Evolutionary conservation across 2,113 vertebrate genomes (phyloP).

Genomic region (Mirza zaza): DNA sequence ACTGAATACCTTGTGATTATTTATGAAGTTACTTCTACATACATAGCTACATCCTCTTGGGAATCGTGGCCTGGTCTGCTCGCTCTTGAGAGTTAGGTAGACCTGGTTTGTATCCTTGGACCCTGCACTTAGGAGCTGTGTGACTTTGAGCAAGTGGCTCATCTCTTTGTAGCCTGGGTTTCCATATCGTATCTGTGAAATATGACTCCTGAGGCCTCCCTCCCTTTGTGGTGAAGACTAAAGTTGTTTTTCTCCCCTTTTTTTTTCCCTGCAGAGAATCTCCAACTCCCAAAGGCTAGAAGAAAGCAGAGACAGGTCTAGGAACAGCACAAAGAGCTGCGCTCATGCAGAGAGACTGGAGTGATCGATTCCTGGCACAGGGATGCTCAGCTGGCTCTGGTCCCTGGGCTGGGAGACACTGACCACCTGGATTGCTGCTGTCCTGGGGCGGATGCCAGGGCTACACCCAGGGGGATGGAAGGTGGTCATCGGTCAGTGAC

Average conservation of each 20-base stretch:
- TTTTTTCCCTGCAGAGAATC: not conserved
- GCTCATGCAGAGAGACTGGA: not conserved
- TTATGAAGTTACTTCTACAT: not conserved
- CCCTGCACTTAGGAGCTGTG: too few relatives aligned
- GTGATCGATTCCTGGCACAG: not conserved
- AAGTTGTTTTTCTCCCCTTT: not conserved
- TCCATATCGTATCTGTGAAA: not conserved
- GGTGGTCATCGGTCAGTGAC: not conserved
- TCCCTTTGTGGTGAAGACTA: not conserved
- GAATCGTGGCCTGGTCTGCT: too few relatives aligned
- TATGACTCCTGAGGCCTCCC: not conserved
- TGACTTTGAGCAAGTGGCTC: not conserved
- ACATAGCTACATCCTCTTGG: not conserved
- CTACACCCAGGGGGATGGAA: not conserved
- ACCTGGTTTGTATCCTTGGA: too few relatives aligned
- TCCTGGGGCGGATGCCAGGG: too few relatives aligned
- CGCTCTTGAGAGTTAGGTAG: not conserved
- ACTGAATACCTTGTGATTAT: fast-evolving
- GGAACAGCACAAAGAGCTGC: not conserved
- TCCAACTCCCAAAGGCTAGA: not conserved
- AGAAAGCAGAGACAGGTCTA: not conserved
- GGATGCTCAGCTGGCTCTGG: not conserved
- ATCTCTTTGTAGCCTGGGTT: not conserved
- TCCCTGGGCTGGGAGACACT: fast-evolving
- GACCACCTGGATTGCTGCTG: too few relatives aligned